These are phyloP conservation scores for Oriolus oriolus DNA, from an alignment of 2,113 vertebrate genomes.

Conservation along the genomic window DNA sequence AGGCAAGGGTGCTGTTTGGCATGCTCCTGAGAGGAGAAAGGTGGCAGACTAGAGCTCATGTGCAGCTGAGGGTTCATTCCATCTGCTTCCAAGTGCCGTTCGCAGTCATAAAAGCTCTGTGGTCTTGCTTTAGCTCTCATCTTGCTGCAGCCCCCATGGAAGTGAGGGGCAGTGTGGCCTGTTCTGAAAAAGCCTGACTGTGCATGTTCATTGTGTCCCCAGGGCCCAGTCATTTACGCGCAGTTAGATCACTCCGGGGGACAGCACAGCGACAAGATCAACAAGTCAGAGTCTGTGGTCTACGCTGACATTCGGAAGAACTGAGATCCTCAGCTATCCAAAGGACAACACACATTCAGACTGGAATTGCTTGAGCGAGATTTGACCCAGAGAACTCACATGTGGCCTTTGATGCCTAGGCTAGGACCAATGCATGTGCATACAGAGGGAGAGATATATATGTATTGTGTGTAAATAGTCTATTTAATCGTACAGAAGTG, in stretches of 20 bases:
- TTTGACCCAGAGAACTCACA: slow-evolving; percentile 53
- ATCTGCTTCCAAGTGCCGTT: slow-evolving; percentile 5
- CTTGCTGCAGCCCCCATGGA: not conserved
- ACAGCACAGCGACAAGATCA: slow-evolving; percentile 84
- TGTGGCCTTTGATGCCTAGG: slow-evolving; percentile 65
- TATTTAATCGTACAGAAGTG: slow-evolving; percentile 72
- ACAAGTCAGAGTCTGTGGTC: slow-evolving; percentile 94
- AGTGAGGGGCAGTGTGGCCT: not conserved
- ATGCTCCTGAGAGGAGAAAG: not conserved
- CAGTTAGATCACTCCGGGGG: slow-evolving; percentile 94
- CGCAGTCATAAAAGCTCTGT: not conserved
- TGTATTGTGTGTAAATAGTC: slow-evolving; percentile 70
- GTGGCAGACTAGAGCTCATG: slow-evolving; percentile 47
- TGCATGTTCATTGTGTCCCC: not conserved
- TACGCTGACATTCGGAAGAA: slow-evolving; percentile 94
- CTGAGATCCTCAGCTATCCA: slow-evolving; percentile 61
- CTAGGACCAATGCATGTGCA: slow-evolving; percentile 68
- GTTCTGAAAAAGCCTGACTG: not conserved
- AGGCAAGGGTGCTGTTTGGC: not conserved
- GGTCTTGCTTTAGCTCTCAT: not conserved
- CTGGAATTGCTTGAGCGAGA: slow-evolving; percentile 56
- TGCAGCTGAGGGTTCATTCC: slow-evolving; percentile 20
- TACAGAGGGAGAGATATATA: slow-evolving; percentile 58
- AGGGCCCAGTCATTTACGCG: slow-evolving; percentile 97
- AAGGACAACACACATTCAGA: slow-evolving; percentile 43